A percentile compares a stretch with the other conserved stretches of the same genome.
These are phyloP conservation scores for Scartelaos histophorus DNA, from an alignment of 2,113 vertebrate species.

Conservation along the genomic window DNA sequence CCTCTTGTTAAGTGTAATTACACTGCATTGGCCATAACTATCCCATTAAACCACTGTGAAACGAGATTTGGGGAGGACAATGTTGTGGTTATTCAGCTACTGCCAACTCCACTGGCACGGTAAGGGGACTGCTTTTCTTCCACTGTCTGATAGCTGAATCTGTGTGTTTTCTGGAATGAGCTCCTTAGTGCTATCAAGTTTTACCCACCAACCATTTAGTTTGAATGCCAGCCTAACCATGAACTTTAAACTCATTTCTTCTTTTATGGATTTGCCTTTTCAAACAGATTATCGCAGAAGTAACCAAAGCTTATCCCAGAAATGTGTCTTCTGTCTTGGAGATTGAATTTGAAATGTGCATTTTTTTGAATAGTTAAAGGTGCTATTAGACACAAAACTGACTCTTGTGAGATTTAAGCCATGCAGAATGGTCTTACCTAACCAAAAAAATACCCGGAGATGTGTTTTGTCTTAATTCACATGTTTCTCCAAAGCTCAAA, in stretches of 20 bases:
- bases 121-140: conserved; percentile 13
- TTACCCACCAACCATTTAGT: not conserved
- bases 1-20: conserved; percentile 40
- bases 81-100: conserved; percentile 36
- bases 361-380: not conserved
- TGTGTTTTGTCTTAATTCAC: too few species aligned
- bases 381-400: too few species aligned
- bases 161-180: conserved; percentile 20
- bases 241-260: not conserved
- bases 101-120: conserved; percentile 37
- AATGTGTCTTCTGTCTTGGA: not conserved
- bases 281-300: not conserved
- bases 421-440: too few species aligned
- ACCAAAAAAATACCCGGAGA: too few species aligned
- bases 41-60: conserved; percentile 42
- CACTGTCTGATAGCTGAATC: conserved; percentile 18
- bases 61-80: conserved; percentile 48
- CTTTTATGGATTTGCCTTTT: not conserved
- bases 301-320: not conserved
- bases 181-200: not conserved
- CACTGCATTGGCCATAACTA: conserved; percentile 40
- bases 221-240: not conserved
- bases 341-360: not conserved
- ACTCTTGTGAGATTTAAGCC: too few species aligned
- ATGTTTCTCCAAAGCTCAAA: too few species aligned